These are phyloP conservation scores for Alsophila aescularia DNA, from an alignment of 2,888 invertebrate species.

Conservation along the genomic window DNA sequence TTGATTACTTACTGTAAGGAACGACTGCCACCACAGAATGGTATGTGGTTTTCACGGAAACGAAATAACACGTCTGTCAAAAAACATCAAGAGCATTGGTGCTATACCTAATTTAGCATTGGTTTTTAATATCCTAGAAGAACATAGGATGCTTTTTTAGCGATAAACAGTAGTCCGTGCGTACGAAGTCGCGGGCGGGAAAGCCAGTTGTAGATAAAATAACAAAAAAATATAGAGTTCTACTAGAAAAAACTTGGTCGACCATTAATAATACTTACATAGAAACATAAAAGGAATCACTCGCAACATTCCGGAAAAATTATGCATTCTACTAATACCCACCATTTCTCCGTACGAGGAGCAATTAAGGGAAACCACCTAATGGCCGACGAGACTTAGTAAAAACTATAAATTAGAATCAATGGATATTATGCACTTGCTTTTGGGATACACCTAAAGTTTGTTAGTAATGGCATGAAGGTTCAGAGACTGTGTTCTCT, in stretches of 20 bases:
- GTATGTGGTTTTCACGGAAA: no score
- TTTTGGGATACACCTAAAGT: conserved; percentile 25
- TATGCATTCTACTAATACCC: conserved; percentile 58
- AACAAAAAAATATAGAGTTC: conserved; percentile 16
- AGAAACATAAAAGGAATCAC: conserved; percentile 70
- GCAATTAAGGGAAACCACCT: conserved; percentile 48
- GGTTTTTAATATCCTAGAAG: no score
- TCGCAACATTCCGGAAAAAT: conserved; percentile 65
- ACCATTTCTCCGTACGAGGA: conserved; percentile 37
- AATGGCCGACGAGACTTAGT: conserved; percentile 40
- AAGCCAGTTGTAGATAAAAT: no score
- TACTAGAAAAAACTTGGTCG: conserved; percentile 45
- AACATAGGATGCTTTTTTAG: no score
- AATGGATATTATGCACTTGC: conserved; percentile 35
- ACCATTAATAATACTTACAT: conserved; percentile 73
- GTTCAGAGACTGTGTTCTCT: neutral
- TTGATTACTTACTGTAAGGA: no score
- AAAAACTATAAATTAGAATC: conserved; percentile 44
- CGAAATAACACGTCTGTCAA: no score
- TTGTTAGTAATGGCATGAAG: conserved; percentile 3
- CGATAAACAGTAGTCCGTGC: no score
- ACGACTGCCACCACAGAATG: no score
- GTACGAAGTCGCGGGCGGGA: no score
- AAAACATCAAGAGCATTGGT: no score
- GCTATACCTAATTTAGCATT: no score